phyloP scores from a whole-genome alignment of 2,888 invertebrate species.

The Abrostola triplasia region DNA sequence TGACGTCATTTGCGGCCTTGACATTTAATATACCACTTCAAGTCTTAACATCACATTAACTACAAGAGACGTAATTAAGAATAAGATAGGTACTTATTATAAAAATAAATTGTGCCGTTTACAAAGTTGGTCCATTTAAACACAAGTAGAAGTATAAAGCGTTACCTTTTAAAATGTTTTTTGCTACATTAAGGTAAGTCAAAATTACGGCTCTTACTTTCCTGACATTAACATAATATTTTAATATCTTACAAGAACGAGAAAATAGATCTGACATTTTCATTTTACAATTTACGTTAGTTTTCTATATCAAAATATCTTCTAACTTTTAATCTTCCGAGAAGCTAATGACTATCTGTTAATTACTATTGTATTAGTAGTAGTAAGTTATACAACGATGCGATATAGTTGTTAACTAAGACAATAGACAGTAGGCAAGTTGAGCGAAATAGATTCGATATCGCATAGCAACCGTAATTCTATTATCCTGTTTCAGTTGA shows the following conservation, averaged over 20 bases:
- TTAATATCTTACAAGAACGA: slow-evolving; percentile 10
- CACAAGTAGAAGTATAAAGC: slow-evolving; percentile 7
- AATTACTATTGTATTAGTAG: not conserved
- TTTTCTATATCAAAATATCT: not conserved
- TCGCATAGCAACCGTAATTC: not conserved
- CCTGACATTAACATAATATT: slow-evolving; percentile 26
- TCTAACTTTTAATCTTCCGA: too few relatives aligned
- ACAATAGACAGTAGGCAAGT: not conserved
- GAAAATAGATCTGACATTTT: slow-evolving; percentile 13
- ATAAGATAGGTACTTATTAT: slow-evolving; percentile 6
- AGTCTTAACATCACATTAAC: not conserved
- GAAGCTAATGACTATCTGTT: too few relatives aligned
- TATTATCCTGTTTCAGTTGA: slow-evolving; percentile 22
- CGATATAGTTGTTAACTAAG: not conserved
- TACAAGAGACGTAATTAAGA: slow-evolving; percentile 10
- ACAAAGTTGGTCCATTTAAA: slow-evolving; percentile 9
- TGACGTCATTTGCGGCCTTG: too few relatives aligned
- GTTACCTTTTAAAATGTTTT: slow-evolving; percentile 16
- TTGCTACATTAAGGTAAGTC: slow-evolving; percentile 10
- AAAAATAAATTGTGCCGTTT: slow-evolving; percentile 17
- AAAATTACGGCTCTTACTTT: slow-evolving; percentile 15
- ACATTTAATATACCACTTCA: not conserved
- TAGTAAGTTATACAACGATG: not conserved
- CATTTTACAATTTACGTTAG: slow-evolving; percentile 6
- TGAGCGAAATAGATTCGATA: not conserved